Percentiles rank a stretch among this genome's conserved stretches.
Evolutionary conservation across 2,797 vertebrate species (phyloP).

Genomic region (Periophthalmus magnuspinnatus): DNA sequence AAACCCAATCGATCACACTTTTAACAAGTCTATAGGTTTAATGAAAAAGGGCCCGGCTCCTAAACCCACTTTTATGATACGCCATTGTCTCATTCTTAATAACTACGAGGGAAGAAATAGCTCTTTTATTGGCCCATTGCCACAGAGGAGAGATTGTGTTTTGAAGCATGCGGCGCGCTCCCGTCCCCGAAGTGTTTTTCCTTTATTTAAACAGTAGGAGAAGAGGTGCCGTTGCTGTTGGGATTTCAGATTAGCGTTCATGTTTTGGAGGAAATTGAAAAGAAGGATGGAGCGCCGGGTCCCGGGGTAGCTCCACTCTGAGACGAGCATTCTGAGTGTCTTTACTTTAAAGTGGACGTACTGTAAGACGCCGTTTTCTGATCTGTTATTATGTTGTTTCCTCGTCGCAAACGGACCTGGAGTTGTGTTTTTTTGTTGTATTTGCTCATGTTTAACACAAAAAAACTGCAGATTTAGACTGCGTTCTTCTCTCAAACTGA

Average conservation of each 20-base stretch:
- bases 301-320: slow-evolving; percentile 15
- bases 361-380: too few relatives aligned
- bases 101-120: not conserved
- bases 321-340: not conserved
- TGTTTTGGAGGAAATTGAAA: slow-evolving; percentile 14
- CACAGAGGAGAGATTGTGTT: slow-evolving; percentile 13
- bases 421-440: too few relatives aligned
- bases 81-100: slow-evolving; percentile 4
- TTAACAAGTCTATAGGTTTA: slow-evolving; percentile 8
- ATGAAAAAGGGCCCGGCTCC: not conserved
- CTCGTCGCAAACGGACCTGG: too few relatives aligned
- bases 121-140: slow-evolving; percentile 13
- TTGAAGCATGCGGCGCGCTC: slow-evolving; percentile 5
- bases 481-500: too few relatives aligned
- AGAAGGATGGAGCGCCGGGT: not conserved
- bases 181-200: slow-evolving; percentile 8
- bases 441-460: too few relatives aligned
- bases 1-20: slow-evolving; percentile 11
- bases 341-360: slow-evolving; percentile 3
- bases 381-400: too few relatives aligned
- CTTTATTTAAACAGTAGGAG: slow-evolving; percentile 27
- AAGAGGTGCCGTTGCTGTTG: slow-evolving; percentile 11
- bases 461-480: too few relatives aligned
- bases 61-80: slow-evolving; percentile 5
- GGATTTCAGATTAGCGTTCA: slow-evolving; percentile 18